A percentile compares a stretch with the other conserved stretches of the same genome.
These are phyloP conservation scores for Siniperca scherzeri DNA, from an alignment of 2,797 vertebrate species.

Conservation along the genomic window DNA sequence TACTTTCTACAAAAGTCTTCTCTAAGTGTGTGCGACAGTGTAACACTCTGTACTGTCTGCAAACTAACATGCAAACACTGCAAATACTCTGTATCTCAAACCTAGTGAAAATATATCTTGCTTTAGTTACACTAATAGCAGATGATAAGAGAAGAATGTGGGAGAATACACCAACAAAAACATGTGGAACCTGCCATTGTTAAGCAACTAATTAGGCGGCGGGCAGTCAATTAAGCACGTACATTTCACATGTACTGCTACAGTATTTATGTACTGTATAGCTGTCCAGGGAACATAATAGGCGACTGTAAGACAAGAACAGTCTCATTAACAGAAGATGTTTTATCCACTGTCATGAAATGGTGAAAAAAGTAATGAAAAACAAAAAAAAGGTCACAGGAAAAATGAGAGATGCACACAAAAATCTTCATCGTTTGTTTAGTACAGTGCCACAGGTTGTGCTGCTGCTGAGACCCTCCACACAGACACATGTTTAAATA, in stretches of 20 bases:
- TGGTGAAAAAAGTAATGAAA: slow-evolving; percentile 6
- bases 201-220: slow-evolving; percentile 40
- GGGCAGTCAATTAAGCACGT: slow-evolving; percentile 39
- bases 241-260: slow-evolving; percentile 26
- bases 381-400: not conserved
- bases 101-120: not conserved
- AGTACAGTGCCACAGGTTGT: not conserved
- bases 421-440: slow-evolving; percentile 8
- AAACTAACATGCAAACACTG: not conserved
- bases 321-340: slow-evolving; percentile 28
- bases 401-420: slow-evolving; percentile 3
- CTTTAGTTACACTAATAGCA: slow-evolving; percentile 24
- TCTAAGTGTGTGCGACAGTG: not conserved
- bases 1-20: not conserved
- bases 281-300: slow-evolving; percentile 23
- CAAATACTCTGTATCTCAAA: slow-evolving; percentile 1
- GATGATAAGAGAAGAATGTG: slow-evolving; percentile 6
- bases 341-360: slow-evolving; percentile 20
- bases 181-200: slow-evolving; percentile 21
- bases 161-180: slow-evolving; percentile 11
- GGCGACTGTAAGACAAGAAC: slow-evolving; percentile 8
- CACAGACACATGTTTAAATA: slow-evolving; percentile 29
- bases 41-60: not conserved
- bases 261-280: slow-evolving; percentile 5
- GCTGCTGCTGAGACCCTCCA: slow-evolving; percentile 20